Evolutionary conservation across 2,888 invertebrate species (phyloP), one percentile per base, ranked within the genome.

Genomic region (Adelognathus sp.): DNA sequence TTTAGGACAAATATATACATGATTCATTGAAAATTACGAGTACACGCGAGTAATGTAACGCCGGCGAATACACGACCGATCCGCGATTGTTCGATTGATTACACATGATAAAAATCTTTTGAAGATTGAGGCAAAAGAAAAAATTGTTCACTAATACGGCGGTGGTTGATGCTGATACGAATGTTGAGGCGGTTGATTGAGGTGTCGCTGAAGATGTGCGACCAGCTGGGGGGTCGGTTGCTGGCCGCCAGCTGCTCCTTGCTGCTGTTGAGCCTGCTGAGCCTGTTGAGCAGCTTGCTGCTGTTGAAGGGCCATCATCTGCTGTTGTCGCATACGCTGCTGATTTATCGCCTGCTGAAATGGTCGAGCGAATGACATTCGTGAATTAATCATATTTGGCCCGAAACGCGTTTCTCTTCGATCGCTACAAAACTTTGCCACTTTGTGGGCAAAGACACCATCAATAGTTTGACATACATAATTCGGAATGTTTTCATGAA

Each of bases 251-350:
- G 86, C 87, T 18, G 84, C 88, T 18, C 83, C 84, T 58, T 83
- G 82, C 33, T 90, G 91, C 52, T 92, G 92, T 56, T 91, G 93
- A 14, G 90, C 91, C 44, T 94, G 93, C 52, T 94, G 93, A 4
- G 93, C 91, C 70, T 88, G 88, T 36, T 89, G 89, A 77, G 93
- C 91, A 58, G 92, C 92, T 76, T 93, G 94, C 18, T 94, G 94
- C 88, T 94, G 94, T 87, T 94, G 94, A 90, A 95, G 94, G 76
- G 95, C 95, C 84, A 96, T 90, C 93, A 96, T 94, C 89, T n/a
- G n/a, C n/a, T 95, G 95, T 86, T 95, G 95, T 29, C 95, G 93
- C 92, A 95, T 94, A 76, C 95, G 93, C 84, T 94, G 93, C 84
- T 93, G 94, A 81, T 90, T 92, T 72, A 91, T 88, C 58, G 91